Conservation (phyloP, 1,140 invertebrate species). For the Dreissena rostriformis region DNA sequence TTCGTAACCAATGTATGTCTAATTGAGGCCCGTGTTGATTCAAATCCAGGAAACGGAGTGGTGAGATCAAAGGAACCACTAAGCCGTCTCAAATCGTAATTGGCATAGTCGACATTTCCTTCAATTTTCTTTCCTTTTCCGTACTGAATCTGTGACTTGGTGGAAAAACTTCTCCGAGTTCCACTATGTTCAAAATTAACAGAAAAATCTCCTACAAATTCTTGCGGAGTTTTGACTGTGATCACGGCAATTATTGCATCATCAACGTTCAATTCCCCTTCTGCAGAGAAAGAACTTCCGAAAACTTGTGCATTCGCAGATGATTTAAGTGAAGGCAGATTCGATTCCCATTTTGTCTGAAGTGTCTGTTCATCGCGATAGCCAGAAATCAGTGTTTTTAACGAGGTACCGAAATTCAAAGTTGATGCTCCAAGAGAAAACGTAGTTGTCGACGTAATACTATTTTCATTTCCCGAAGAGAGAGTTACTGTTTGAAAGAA, state of each 20-base stretch:
- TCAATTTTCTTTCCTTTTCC: slow-evolving; percentile 19
- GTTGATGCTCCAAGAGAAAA: slow-evolving; percentile 7
- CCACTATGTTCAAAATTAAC: slow-evolving; percentile 25
- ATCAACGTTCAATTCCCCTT: slow-evolving; percentile 18
- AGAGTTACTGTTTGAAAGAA: slow-evolving; percentile 12
- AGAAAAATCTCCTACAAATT: slow-evolving; percentile 4
- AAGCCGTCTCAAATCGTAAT: slow-evolving; percentile 19
- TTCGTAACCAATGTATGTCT: slow-evolving; percentile 21
- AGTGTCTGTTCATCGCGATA: slow-evolving; percentile 25
- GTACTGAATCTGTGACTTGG: slow-evolving; percentile 28
- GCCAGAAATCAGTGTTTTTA: slow-evolving; percentile 15
- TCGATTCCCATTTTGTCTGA: slow-evolving; percentile 5
- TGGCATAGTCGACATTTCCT: slow-evolving; percentile 4
- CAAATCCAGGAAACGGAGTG: slow-evolving; percentile 45
- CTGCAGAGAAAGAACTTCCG: slow-evolving; percentile 16
- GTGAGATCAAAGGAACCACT: slow-evolving; percentile 21
- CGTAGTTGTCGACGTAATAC: slow-evolving; percentile 3
- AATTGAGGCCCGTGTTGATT: slow-evolving; percentile 22
- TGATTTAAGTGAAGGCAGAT: slow-evolving; percentile 24
- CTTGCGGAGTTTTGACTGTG: slow-evolving; percentile 12
- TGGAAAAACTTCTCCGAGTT: slow-evolving; percentile 5
- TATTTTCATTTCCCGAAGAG: slow-evolving; percentile 2
- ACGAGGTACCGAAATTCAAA: slow-evolving; percentile 16
- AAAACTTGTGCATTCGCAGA: slow-evolving; percentile 25
- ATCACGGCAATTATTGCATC: not conserved